phyloP scores from a whole-genome alignment of 1,140 invertebrate genomes.

The Drosophila littoralis region DNA sequence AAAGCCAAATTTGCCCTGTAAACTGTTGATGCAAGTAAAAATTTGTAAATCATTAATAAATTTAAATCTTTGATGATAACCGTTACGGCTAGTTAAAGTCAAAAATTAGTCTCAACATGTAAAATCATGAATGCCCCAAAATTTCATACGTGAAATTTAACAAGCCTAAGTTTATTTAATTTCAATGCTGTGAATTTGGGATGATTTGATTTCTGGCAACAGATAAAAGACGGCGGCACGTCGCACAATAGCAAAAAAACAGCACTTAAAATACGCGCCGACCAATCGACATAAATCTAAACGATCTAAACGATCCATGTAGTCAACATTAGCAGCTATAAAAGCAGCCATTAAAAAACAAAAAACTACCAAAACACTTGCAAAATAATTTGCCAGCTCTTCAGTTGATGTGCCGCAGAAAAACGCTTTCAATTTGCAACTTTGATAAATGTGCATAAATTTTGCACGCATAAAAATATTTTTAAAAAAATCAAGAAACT shows the following conservation, averaged over 20 bases:
- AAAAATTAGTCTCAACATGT: background rate
- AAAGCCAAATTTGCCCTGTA: too few relatives aligned
- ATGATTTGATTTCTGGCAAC: conserved; percentile 17
- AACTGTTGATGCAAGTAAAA: background rate
- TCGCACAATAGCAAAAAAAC: background rate
- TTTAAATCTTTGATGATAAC: background rate
- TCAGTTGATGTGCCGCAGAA: conserved; percentile 33
- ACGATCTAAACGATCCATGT: conserved; percentile 38
- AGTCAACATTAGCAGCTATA: conserved; percentile 29
- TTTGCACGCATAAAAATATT: conserved; percentile 44
- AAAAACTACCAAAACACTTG: conserved; percentile 44
- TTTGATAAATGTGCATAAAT: conserved; percentile 51
- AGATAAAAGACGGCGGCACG: conserved; percentile 2
- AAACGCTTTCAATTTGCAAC: conserved; percentile 30
- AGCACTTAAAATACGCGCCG: conserved; percentile 1
- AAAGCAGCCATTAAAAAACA: conserved; percentile 18
- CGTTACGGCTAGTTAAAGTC: background rate
- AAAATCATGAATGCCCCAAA: background rate
- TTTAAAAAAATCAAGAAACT: conserved; percentile 10
- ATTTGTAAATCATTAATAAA: background rate
- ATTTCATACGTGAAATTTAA: background rate
- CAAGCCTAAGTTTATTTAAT: background rate
- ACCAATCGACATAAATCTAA: conserved; percentile 31
- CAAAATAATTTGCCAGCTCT: conserved; percentile 21
- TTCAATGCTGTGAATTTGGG: background rate